Conservation (phyloP, 2,797 vertebrate genomes). For the Rhabdomys pumilio region DNA sequence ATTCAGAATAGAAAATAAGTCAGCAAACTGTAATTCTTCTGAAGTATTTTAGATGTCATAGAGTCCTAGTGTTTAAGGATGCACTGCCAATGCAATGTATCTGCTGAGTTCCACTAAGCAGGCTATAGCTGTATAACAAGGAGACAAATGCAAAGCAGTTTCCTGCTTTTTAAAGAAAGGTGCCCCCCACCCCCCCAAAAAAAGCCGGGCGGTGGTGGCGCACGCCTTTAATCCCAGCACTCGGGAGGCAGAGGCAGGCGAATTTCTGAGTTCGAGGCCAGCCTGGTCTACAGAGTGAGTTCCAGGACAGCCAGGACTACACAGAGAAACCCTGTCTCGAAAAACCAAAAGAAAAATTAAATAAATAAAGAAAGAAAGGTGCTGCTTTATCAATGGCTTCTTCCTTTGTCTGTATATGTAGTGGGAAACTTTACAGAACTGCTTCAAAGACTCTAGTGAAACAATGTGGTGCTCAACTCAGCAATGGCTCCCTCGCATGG, state of each 20-base stretch:
- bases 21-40: too few relatives aligned
- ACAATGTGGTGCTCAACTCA: not conserved
- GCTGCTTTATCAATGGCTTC: not conserved
- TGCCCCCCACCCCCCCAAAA: too few relatives aligned
- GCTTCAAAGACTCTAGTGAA: not conserved
- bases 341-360: too few relatives aligned
- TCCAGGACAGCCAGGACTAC: too few relatives aligned
- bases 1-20: too few relatives aligned
- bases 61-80: not conserved
- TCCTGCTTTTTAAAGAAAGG: not conserved
- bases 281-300: too few relatives aligned
- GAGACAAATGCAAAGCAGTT: not conserved
- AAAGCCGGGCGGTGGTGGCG: too few relatives aligned
- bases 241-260: too few relatives aligned
- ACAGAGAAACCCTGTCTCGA: too few relatives aligned
- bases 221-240: too few relatives aligned
- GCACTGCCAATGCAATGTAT: not conserved
- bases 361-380: not conserved
- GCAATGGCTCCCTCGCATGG: not conserved
- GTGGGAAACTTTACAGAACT: slow-evolving; percentile 9
- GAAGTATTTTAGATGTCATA: too few relatives aligned
- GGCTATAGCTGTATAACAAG: not conserved
- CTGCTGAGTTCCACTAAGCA: not conserved
- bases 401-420: not conserved
- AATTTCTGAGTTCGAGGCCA: too few relatives aligned